Evolutionary conservation across 2,888 invertebrate genomes (phyloP).

Genomic region (Meiosimyza platycephala): DNA sequence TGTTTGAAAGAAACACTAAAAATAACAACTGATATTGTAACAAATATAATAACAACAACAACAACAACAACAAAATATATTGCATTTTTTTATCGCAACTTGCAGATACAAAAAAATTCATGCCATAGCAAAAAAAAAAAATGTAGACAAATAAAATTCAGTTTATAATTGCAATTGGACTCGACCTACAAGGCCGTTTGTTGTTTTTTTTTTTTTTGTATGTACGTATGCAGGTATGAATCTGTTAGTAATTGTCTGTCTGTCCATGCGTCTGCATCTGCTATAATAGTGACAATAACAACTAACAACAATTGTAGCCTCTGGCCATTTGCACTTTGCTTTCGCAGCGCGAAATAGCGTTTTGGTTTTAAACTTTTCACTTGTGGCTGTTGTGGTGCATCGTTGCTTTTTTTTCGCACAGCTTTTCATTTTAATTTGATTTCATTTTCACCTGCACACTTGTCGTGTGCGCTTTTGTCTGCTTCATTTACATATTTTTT

Average conservation of each 20-base stretch:
- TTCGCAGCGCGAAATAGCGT: conserved; percentile 11
- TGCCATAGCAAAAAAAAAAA: background rate
- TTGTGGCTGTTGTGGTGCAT: background rate
- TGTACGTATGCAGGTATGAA: conserved; percentile 32
- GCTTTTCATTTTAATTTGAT: background rate
- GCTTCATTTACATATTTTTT: conserved; percentile 3
- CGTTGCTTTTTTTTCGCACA: background rate
- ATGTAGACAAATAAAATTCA: conserved; percentile 23
- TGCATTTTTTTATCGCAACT: conserved; percentile 9
- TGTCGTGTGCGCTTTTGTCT: background rate
- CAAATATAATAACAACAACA: conserved; percentile 5
- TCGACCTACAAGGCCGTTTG: conserved; percentile 38
- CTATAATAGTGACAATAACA: conserved; percentile 46
- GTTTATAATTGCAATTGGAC: conserved; percentile 36
- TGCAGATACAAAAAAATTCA: background rate
- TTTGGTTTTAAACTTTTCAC: conserved; percentile 2
- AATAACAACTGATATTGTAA: background rate
- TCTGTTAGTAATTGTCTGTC: conserved; percentile 16
- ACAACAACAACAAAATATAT: conserved; percentile 1
- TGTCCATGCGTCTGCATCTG: conserved; percentile 37
- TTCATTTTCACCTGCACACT: conserved; percentile 9
- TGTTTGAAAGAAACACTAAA: no score
- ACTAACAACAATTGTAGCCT: conserved; percentile 28
- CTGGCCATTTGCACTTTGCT: conserved; percentile 34
- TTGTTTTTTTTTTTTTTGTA: conserved; percentile 30